phyloP scores from a whole-genome alignment of 1,140 invertebrate species.

The Dufourea novaeangliae region DNA sequence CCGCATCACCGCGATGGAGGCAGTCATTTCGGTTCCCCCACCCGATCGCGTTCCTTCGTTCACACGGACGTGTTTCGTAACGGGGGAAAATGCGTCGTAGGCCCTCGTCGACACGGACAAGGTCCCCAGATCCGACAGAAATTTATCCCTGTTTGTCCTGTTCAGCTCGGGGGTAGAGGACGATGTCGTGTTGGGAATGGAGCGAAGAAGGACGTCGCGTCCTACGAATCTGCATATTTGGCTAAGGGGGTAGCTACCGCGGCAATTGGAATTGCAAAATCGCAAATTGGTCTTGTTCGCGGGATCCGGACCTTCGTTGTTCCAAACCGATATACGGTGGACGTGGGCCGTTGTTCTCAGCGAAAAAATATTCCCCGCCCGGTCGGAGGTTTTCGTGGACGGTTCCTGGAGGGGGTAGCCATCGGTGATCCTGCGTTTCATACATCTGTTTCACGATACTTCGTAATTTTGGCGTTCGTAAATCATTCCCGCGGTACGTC shows the following conservation, averaged over 20 bases:
- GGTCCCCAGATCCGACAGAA: not conserved
- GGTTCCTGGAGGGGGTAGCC: not conserved
- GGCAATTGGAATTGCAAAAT: conserved; percentile 76
- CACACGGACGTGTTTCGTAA: conserved; percentile 1
- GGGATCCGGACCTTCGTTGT: conserved; percentile 51
- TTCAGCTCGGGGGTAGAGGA: conserved; percentile 17
- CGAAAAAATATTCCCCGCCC: conserved; percentile 64
- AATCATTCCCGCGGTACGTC: not conserved
- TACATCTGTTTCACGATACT: not conserved
- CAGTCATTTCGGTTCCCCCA: not conserved
- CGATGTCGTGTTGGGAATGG: conserved; percentile 43
- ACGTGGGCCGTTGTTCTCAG: conserved; percentile 15
- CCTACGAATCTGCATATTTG: conserved; percentile 70
- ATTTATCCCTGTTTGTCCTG: conserved; percentile 49
- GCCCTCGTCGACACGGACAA: conserved; percentile 5
- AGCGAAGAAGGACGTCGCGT: conserved; percentile 42
- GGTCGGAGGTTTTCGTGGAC: conserved; percentile 43
- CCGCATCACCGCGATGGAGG: not conserved
- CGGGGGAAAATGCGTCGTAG: conserved; percentile 40
- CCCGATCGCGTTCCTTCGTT: conserved; percentile 9
- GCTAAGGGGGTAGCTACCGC: conserved; percentile 62
- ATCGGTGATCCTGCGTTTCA: not conserved
- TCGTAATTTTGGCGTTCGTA: not conserved
- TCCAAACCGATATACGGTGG: conserved; percentile 19
- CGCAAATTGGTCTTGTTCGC: conserved; percentile 73